A percentile compares a stretch with the other conserved stretches of the same genome.
phyloP scores from a whole-genome alignment of 1,140 invertebrate genomes.

The Sycophila sp. region DNA sequence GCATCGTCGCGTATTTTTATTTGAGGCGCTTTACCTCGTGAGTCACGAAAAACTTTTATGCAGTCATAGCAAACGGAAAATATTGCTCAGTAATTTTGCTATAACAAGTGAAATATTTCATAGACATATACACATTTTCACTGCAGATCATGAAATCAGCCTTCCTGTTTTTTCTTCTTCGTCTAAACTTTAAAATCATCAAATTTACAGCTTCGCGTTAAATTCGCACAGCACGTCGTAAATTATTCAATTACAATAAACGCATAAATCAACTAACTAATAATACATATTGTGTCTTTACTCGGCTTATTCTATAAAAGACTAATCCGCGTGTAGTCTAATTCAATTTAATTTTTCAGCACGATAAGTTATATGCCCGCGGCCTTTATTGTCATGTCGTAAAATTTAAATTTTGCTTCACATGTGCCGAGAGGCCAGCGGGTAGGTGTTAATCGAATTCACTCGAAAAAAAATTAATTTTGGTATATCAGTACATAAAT shows the following conservation, averaged over 20 bases:
- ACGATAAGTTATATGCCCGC: conserved; percentile 10
- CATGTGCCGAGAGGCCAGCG: not conserved
- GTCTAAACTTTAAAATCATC: too few species aligned
- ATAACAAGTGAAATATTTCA: too few species aligned
- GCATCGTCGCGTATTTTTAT: not conserved
- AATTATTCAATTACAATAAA: too few species aligned
- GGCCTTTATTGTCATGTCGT: conserved; percentile 19
- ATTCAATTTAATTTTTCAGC: conserved; percentile 2
- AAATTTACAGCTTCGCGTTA: too few species aligned
- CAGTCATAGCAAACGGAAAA: not conserved
- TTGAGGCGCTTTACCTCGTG: conserved; percentile 36
- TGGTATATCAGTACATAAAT: conserved; percentile 16
- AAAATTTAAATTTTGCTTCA: conserved; percentile 32
- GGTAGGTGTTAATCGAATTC: conserved; percentile 1
- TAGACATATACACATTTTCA: too few species aligned
- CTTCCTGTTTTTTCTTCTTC: too few species aligned
- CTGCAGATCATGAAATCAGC: too few species aligned
- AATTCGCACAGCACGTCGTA: too few species aligned
- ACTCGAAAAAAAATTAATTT: not conserved
- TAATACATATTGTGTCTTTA: not conserved
- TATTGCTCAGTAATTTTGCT: not conserved
- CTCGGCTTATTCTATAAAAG: not conserved
- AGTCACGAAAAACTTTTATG: conserved; percentile 40
- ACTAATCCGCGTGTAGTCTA: not conserved
- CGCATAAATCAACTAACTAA: not conserved